Percentiles rank a stretch among this genome's conserved stretches.
Evolutionary conservation across 2,113 vertebrate species (phyloP).

Genomic region (Menidia beryllina): DNA sequence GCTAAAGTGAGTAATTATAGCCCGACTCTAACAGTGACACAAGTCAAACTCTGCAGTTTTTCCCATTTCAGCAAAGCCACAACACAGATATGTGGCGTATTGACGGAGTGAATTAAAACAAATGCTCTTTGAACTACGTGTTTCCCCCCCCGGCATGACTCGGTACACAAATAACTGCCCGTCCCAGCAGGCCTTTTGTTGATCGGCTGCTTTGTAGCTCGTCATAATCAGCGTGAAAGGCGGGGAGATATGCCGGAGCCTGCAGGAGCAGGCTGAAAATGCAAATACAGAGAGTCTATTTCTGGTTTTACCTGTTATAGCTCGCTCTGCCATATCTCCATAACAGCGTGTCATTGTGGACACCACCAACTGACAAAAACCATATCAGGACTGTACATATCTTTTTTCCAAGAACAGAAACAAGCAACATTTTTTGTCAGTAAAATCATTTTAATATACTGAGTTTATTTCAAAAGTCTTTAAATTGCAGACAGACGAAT

Average conservation of each 20-base stretch:
- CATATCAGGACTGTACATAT: too few species aligned
- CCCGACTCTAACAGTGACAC: too few species aligned
- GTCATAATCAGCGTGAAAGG: conserved; percentile 14
- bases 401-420: too few species aligned
- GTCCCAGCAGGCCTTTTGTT: conserved; percentile 41
- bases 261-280: conserved; percentile 2
- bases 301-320: conserved; percentile 28
- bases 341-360: not conserved
- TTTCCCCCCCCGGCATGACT: conserved; percentile 37
- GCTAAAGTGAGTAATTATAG: too few species aligned
- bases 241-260: not conserved
- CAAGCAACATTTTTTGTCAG: too few species aligned
- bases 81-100: conserved; percentile 27
- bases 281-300: conserved; percentile 26
- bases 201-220: conserved; percentile 42
- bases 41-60: conserved; percentile 11
- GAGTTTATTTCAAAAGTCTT: too few species aligned
- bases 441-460: too few species aligned
- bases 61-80: conserved; percentile 1
- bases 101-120: conserved; percentile 32
- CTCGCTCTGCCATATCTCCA: not conserved
- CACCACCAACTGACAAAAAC: too few species aligned
- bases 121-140: conserved; percentile 38
- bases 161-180: conserved; percentile 44
- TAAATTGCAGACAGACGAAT: too few species aligned